Evolutionary conservation across 2,797 vertebrate genomes (phyloP).

Genomic region (Pseudotriccus pelzelni): DNA sequence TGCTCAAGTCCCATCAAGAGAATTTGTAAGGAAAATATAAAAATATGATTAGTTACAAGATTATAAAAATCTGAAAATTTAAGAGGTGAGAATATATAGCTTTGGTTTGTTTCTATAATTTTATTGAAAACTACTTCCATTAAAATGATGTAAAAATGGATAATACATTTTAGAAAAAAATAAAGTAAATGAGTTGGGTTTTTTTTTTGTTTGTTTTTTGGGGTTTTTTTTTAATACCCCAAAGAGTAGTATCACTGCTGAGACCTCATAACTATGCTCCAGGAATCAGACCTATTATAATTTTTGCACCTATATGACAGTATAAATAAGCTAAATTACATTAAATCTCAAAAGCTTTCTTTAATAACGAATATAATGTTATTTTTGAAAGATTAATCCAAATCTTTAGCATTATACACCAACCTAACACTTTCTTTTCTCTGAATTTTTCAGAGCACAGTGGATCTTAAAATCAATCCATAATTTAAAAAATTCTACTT

Average conservation of each 20-base stretch:
- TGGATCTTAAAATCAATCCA: neutral
- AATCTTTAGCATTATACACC: neutral
- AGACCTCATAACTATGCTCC: neutral
- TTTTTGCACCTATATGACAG: neutral
- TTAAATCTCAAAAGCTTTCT: neutral
- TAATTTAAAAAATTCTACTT: neutral
- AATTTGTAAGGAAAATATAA: neutral
- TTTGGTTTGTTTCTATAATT: rapidly evolving
- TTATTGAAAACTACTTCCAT: neutral
- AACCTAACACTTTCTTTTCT: neutral
- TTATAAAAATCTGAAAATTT: neutral
- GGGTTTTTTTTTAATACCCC: neutral
- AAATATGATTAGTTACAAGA: neutral
- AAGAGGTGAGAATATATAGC: neutral
- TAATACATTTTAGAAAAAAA: neutral
- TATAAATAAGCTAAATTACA: neutral
- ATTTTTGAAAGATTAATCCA: neutral
- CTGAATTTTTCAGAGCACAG: neutral
- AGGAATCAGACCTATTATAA: neutral
- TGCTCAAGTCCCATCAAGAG: neutral
- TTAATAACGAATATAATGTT: neutral
- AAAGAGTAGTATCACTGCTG: neutral
- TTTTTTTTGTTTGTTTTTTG: rapidly evolving
- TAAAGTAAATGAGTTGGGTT: neutral
- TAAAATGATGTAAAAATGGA: neutral